These are phyloP conservation scores for Yponomeuta cagnagella DNA, from an alignment of 2,888 invertebrate genomes.

Conservation along the genomic window DNA sequence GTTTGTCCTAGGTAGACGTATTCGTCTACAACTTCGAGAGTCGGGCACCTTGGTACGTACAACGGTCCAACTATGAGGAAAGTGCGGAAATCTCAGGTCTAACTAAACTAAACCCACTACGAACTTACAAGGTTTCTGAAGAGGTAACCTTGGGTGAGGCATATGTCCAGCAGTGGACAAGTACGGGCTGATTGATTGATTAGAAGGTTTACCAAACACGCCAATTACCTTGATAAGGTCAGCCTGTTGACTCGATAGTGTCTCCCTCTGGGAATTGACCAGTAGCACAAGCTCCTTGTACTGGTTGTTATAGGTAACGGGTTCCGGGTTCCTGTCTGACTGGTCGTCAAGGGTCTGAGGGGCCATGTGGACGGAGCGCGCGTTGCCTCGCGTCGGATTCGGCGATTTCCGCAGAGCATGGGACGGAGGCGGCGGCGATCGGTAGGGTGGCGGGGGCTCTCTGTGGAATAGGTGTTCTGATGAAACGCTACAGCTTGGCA, in stretches of 20 bases:
- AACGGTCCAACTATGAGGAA: no score
- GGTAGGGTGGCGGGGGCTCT: slow-evolving; percentile 70
- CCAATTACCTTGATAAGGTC: slow-evolving; percentile 88
- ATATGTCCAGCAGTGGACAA: no score
- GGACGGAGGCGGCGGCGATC: slow-evolving; percentile 66
- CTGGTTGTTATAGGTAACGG: slow-evolving; percentile 83
- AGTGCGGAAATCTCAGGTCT: no score
- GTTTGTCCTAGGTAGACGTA: no score
- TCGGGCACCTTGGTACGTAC: no score
- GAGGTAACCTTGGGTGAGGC: no score
- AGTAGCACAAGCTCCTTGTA: slow-evolving; percentile 89
- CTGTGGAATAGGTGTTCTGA: slow-evolving; percentile 30
- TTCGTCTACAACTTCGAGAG: no score
- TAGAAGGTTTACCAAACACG: no score
- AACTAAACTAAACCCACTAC: no score
- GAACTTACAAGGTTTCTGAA: no score
- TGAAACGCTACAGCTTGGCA: neutral
- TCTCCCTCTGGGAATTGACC: slow-evolving; percentile 94
- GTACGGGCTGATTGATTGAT: no score
- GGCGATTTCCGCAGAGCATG: slow-evolving; percentile 60
- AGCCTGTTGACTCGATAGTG: slow-evolving; percentile 90
- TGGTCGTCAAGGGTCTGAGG: slow-evolving; percentile 53
- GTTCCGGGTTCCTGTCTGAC: slow-evolving; percentile 63
- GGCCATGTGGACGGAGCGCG: slow-evolving; percentile 61
- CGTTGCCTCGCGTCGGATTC: slow-evolving; percentile 37